These are phyloP conservation scores for Mastigias papua DNA, from an alignment of 30 jellyfish, hydroid and myxozoan species.

Conservation along the genomic window DNA sequence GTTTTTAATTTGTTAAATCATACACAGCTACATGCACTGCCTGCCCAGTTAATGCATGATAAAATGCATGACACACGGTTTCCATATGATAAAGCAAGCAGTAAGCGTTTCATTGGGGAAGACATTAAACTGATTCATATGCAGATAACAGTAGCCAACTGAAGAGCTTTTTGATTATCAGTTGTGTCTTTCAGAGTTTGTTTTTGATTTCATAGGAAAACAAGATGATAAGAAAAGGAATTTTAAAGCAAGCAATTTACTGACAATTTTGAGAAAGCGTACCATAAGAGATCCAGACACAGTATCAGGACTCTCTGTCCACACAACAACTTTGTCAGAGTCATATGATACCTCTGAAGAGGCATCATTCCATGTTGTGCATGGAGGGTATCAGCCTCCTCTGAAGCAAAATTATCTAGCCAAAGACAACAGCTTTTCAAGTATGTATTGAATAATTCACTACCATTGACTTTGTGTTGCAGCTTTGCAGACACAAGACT, in stretches of 20 bases:
- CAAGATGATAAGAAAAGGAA: not conserved
- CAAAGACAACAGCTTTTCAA: not conserved
- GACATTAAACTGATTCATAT: no score
- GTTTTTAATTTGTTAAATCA: no score
- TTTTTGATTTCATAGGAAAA: not conserved
- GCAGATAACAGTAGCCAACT: no score
- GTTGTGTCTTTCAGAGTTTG: not conserved
- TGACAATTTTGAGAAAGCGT: not conserved
- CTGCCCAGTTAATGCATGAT: no score
- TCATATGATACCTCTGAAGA: not conserved
- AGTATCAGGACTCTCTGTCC: constrained; percentile 5
- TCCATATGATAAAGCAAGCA: no score
- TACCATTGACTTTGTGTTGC: no score
- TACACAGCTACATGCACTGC: no score
- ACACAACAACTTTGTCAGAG: not conserved
- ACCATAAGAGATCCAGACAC: not conserved
- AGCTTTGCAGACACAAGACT: no score
- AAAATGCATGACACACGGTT: no score
- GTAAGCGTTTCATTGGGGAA: no score
- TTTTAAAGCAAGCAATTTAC: not conserved
- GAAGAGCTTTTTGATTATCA: no score
- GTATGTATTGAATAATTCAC: not conserved
- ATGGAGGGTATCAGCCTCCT: not conserved
- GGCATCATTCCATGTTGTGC: not conserved
- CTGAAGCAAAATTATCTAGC: not conserved